Percentiles rank a stretch among this genome's conserved stretches.
Evolutionary conservation across 1,140 invertebrate species (phyloP).

Genomic region (Hypothenemus hampei): DNA sequence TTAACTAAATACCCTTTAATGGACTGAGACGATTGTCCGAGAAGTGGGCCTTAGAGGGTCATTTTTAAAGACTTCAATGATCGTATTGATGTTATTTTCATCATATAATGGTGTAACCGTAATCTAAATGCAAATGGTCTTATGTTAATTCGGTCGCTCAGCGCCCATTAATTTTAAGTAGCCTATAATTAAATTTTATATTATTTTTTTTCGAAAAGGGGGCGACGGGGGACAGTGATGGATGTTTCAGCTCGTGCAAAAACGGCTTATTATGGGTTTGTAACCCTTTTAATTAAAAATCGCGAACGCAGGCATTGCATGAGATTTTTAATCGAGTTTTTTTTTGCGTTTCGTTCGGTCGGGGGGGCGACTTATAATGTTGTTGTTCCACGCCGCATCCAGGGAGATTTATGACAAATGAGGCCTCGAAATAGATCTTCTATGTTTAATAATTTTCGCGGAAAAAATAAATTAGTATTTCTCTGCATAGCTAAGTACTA

Average conservation of each 20-base stretch:
- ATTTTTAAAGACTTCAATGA: no score
- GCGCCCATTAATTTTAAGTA: constrained; percentile 46
- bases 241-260: constrained; percentile 18
- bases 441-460: no score
- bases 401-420: constrained; percentile 21
- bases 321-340: constrained; percentile 25
- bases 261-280: constrained; percentile 28
- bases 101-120: constrained; percentile 46
- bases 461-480: no score
- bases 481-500: no score
- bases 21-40: no score
- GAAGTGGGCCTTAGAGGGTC: no score
- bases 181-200: constrained; percentile 47
- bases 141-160: constrained; percentile 45
- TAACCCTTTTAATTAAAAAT: constrained; percentile 29
- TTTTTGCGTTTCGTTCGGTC: no score
- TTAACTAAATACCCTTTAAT: no score
- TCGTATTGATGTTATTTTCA: no score
- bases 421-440: constrained; percentile 7
- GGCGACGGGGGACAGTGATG: constrained; percentile 4
- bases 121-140: constrained; percentile 48
- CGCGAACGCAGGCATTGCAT: constrained; percentile 14
- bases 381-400: constrained; percentile 2
- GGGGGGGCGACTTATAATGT: constrained; percentile 10
- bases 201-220: constrained; percentile 42